Percentiles rank a stretch among this genome's conserved stretches.
These are phyloP conservation scores for Physella acuta DNA, from an alignment of 1,140 invertebrate species.

Conservation along the genomic window DNA sequence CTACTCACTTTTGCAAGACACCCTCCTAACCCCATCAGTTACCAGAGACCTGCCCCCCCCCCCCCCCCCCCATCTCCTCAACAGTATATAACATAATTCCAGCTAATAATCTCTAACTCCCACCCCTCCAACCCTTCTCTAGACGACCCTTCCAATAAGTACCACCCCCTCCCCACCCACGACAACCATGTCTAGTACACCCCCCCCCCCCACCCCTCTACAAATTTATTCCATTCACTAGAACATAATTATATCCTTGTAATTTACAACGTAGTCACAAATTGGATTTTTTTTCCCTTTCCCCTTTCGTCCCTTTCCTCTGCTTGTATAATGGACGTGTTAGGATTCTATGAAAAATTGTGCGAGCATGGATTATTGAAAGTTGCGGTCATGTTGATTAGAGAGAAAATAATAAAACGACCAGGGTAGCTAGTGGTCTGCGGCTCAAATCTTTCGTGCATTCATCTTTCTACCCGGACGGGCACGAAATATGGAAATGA, in stretches of 20 bases:
- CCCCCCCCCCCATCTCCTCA: too few relatives aligned
- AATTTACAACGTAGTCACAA: slow-evolving; percentile 9
- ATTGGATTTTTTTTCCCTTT: slow-evolving; percentile 1
- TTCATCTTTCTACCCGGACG: not conserved
- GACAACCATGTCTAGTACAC: too few relatives aligned
- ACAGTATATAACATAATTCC: too few relatives aligned
- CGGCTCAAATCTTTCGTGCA: slow-evolving; percentile 3
- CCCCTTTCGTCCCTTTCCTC: not conserved
- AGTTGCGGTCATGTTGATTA: not conserved
- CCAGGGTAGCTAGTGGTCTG: not conserved
- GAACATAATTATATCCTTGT: slow-evolving; percentile 18
- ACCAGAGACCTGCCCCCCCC: too few relatives aligned
- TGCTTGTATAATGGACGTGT: not conserved
- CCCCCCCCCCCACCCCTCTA: too few relatives aligned
- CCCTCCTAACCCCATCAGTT: too few relatives aligned
- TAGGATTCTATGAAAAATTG: not conserved
- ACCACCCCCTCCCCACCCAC: not conserved
- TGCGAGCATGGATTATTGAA: not conserved
- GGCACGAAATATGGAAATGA: slow-evolving; percentile 16
- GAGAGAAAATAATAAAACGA: slow-evolving; percentile 2
- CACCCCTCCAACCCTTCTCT: not conserved
- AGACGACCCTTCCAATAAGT: not conserved
- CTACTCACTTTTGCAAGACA: too few relatives aligned
- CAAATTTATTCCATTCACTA: slow-evolving; percentile 18
- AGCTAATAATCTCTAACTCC: too few relatives aligned